Evolutionary conservation across 2,888 invertebrate genomes (phyloP).

Genomic region (Gari tellinella): DNA sequence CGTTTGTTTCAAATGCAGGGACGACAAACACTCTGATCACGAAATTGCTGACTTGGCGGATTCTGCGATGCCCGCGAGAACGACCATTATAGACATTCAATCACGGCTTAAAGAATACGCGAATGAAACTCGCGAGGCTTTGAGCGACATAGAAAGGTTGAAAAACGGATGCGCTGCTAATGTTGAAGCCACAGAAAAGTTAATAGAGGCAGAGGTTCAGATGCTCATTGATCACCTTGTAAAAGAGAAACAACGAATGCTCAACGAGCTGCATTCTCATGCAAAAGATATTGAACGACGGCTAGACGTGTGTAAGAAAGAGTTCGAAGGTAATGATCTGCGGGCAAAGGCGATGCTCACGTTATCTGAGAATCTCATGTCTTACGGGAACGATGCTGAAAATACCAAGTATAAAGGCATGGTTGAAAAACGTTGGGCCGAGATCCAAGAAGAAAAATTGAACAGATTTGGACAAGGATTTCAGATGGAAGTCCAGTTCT

Average conservation of each 20-base stretch:
- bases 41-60: conserved; percentile 43
- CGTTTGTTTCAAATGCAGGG: conserved; percentile 52
- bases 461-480: conserved; percentile 57
- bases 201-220: conserved; percentile 48
- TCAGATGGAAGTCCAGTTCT: conserved; percentile 46
- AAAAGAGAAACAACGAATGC: conserved; percentile 42
- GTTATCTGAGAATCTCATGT: conserved; percentile 45
- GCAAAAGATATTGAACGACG: conserved; percentile 38
- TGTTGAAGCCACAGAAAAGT: conserved; percentile 37
- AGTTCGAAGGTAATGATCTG: conserved; percentile 44
- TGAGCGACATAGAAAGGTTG: conserved; percentile 45
- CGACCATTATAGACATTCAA: conserved; percentile 40
- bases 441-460: conserved; percentile 52
- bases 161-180: conserved; percentile 40
- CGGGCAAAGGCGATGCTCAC: conserved; percentile 40
- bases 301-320: conserved; percentile 16
- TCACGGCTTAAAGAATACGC: conserved; percentile 42
- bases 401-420: conserved; percentile 32
- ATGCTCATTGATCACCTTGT: conserved; percentile 41
- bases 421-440: conserved; percentile 38
- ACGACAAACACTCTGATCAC: conserved; percentile 49
- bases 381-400: conserved; percentile 53
- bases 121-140: conserved; percentile 51
- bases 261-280: conserved; percentile 43
- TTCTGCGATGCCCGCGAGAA: conserved; percentile 20